These are phyloP conservation scores for Drosophila pandora DNA, from an alignment of 1,140 invertebrate genomes.

Conservation along the genomic window DNA sequence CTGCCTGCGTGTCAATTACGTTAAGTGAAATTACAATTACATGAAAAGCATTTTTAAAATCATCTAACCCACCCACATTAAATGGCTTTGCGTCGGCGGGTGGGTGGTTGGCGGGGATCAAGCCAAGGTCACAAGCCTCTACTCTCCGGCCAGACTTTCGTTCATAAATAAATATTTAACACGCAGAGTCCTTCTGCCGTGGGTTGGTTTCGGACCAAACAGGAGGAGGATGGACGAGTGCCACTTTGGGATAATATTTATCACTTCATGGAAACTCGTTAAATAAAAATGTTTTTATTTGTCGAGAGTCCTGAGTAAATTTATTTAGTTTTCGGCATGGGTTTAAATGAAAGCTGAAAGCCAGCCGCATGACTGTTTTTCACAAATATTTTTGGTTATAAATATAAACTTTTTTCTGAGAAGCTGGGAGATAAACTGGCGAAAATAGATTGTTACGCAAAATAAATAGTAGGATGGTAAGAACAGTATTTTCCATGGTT, in stretches of 20 bases:
- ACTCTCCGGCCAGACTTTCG: conserved; percentile 35
- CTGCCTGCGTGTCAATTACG: conserved; percentile 59
- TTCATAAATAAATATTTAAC: conserved; percentile 65
- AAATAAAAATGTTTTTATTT: conserved; percentile 47
- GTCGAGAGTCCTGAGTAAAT: conserved; percentile 20
- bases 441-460: not conserved
- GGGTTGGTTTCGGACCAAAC: not conserved
- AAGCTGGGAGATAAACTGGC: not conserved
- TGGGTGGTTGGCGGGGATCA: conserved; percentile 2
- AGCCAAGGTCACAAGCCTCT: conserved; percentile 37
- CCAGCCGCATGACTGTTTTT: not conserved
- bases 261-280: conserved; percentile 47
- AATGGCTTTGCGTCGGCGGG: too few species aligned
- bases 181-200: conserved; percentile 30
- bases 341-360: not conserved
- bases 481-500: not conserved
- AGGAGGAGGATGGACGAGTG: conserved; percentile 26
- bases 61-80: conserved; percentile 31
- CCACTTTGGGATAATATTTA: conserved; percentile 41
- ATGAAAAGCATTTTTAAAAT: conserved; percentile 59
- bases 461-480: not conserved
- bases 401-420: not conserved
- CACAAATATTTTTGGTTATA: not conserved
- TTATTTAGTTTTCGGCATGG: conserved; percentile 17
- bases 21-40: conserved; percentile 76